Evolutionary conservation across 2,113 vertebrate genomes (phyloP).

Genomic region (Psittacula cyanocephala): DNA sequence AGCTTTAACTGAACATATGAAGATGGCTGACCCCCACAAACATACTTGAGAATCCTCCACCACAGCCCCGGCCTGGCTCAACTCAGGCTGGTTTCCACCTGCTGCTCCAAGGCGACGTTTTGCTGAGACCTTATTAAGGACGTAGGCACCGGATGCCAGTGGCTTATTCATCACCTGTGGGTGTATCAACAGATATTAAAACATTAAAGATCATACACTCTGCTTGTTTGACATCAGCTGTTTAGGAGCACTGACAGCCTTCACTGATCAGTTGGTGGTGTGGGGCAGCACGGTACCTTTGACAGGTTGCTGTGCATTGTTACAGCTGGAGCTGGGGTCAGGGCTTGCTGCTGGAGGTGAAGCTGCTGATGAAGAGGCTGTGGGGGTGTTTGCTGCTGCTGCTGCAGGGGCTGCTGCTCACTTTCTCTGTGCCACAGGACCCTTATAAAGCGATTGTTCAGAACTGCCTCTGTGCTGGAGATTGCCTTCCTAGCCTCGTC

Average conservation of each 20-base stretch:
- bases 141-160: slow-evolving; percentile 85
- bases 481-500: slow-evolving; percentile 93
- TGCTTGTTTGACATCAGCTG: neutral
- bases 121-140: slow-evolving; percentile 88
- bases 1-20: neutral
- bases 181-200: neutral
- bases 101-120: slow-evolving; percentile 83
- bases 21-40: too few relatives aligned
- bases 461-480: slow-evolving; percentile 91
- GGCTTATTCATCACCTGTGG: slow-evolving; percentile 85
- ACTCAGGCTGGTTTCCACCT: slow-evolving; percentile 73
- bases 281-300: slow-evolving; percentile 64
- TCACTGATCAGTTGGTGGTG: neutral
- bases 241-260: rapidly evolving
- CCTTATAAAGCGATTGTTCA: slow-evolving; percentile 95
- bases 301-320: slow-evolving; percentile 73
- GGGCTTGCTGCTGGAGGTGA: slow-evolving; percentile 72
- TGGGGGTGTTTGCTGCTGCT: slow-evolving; percentile 62
- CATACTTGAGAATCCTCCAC: slow-evolving; percentile 80
- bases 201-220: rapidly evolving
- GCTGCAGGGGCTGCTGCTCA: slow-evolving; percentile 66
- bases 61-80: slow-evolving; percentile 67
- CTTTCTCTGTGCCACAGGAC: slow-evolving; percentile 93
- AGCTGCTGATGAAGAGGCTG: slow-evolving; percentile 77
- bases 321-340: slow-evolving; percentile 65